phyloP scores from a whole-genome alignment of 1,140 invertebrate genomes.

The Drosophila pectinifera region DNA sequence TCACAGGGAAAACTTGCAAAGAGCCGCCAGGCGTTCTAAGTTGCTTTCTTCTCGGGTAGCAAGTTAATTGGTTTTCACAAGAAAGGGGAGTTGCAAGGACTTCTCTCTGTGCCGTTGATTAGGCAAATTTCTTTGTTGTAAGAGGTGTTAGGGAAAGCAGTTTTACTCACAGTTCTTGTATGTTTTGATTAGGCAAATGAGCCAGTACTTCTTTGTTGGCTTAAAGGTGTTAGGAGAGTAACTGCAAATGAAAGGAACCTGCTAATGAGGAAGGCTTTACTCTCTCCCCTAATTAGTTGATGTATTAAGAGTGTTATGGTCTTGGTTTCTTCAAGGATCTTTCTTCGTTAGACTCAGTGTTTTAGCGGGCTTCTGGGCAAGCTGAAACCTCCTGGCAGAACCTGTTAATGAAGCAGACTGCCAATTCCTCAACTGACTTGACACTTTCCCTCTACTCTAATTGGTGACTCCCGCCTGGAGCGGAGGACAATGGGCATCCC shows the following conservation, averaged over 20 bases:
- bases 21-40: conserved; percentile 73
- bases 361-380: background rate
- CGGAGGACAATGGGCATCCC: conserved; percentile 33
- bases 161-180: conserved; percentile 17
- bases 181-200: conserved; percentile 47
- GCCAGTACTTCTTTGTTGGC: conserved; percentile 20
- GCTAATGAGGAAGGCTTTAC: conserved; percentile 1
- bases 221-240: conserved; percentile 45
- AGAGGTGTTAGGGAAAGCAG: conserved; percentile 1
- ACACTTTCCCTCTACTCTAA: conserved; percentile 50
- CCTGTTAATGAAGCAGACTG: conserved; percentile 38
- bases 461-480: conserved; percentile 47
- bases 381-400: conserved; percentile 21
- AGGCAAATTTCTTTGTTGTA: conserved; percentile 5
- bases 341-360: background rate
- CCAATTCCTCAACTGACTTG: conserved; percentile 40
- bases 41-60: conserved; percentile 71
- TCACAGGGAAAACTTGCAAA: conserved; percentile 17
- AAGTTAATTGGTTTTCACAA: conserved; percentile 74
- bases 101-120: background rate
- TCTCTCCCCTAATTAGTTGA: background rate
- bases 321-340: background rate
- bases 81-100: conserved; percentile 14
- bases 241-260: conserved; percentile 13
- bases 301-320: too few relatives aligned